A percentile compares a stretch with the other conserved stretches of the same genome.
Evolutionary conservation across 1,140 invertebrate genomes (phyloP).

Genomic region (Zaprionus inermis): DNA sequence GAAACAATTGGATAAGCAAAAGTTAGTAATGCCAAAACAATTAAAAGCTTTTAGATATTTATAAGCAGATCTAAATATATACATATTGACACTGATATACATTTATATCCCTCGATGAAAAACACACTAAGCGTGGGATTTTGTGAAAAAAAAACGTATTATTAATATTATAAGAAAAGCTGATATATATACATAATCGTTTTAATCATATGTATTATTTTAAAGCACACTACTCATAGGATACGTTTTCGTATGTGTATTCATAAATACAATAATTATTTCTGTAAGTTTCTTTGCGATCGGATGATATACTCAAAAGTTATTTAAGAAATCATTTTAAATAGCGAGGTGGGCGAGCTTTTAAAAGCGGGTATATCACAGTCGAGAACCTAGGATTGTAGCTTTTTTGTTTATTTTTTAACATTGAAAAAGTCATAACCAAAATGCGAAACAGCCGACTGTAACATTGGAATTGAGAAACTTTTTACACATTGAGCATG

Average conservation of each 20-base stretch:
- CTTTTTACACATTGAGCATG: background rate
- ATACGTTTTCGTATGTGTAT: too few relatives aligned
- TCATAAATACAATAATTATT: too few relatives aligned
- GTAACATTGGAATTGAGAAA: background rate
- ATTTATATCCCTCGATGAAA: background rate
- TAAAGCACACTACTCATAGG: too few relatives aligned
- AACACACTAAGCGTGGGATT: background rate
- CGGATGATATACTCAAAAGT: too few relatives aligned
- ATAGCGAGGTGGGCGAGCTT: too few relatives aligned
- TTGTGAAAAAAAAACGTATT: background rate
- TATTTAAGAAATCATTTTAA: too few relatives aligned
- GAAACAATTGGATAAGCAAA: slow-evolving; percentile 20
- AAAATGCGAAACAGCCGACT: background rate
- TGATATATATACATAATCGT: too few relatives aligned
- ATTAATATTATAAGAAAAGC: too few relatives aligned
- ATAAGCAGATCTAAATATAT: background rate
- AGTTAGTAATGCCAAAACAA: slow-evolving; percentile 36
- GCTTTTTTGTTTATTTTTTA: too few relatives aligned
- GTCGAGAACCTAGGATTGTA: background rate
- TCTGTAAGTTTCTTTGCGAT: too few relatives aligned
- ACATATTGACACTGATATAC: background rate
- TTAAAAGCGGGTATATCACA: background rate
- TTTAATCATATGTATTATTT: too few relatives aligned
- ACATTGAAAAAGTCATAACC: background rate
- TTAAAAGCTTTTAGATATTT: slow-evolving; percentile 27